These are phyloP conservation scores for human DNA, from an alignment of 2,113 vertebrate genomes.

Conservation along the genomic window GRCh38 chr15:66081501-66082000, in stretches of 20 bases:
- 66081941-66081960: too few species aligned
- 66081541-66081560: too few species aligned
- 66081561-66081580: too few species aligned
- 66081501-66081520: too few species aligned
- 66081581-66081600: too few species aligned
- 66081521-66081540: accelerated
- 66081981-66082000: neutral
- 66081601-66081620: too few species aligned
- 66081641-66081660: too few species aligned
- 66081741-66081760: neutral
- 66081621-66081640: too few species aligned
- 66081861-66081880: neutral
- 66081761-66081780: neutral
- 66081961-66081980: neutral
- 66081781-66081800: neutral
- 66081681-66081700: neutral
- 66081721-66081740: neutral
- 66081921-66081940: neutral
- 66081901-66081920: neutral
- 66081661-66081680: neutral
- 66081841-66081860: neutral
- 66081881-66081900: neutral
- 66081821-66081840: neutral
- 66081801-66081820: neutral
- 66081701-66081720: neutral